Evolutionary conservation across 2,113 vertebrate species (phyloP).

Genomic region (Dipodomys stephensi): DNA sequence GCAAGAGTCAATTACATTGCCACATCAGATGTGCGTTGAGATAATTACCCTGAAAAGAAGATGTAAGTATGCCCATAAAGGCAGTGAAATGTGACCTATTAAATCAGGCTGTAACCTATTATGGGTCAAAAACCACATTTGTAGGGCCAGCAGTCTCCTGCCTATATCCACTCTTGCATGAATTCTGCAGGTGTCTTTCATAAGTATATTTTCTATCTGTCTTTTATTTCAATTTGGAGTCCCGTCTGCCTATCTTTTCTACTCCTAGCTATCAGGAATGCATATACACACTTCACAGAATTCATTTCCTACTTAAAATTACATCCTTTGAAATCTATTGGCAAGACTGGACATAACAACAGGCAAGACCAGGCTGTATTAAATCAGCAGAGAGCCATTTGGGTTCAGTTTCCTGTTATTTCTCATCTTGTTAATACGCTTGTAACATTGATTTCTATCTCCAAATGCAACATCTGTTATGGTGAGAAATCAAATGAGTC

Average conservation of each 20-base stretch:
- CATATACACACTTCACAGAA: not conserved
- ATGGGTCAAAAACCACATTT: slow-evolving; percentile 89
- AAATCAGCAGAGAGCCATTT: slow-evolving; percentile 38
- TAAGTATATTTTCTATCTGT: slow-evolving; percentile 79
- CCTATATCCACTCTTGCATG: slow-evolving; percentile 85
- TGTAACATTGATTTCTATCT: slow-evolving; percentile 60
- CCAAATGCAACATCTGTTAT: slow-evolving; percentile 52
- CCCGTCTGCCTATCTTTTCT: slow-evolving; percentile 31
- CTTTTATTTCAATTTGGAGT: slow-evolving; percentile 62
- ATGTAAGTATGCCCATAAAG: slow-evolving; percentile 88
- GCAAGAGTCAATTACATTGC: slow-evolving; percentile 87
- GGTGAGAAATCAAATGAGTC: slow-evolving; percentile 53
- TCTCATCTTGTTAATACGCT: slow-evolving; percentile 28
- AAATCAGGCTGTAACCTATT: slow-evolving; percentile 88
- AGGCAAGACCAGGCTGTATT: not conserved
- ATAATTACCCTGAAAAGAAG: slow-evolving; percentile 89
- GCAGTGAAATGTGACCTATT: slow-evolving; percentile 89
- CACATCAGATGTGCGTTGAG: slow-evolving; percentile 87
- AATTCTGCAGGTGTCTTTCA: slow-evolving; percentile 87
- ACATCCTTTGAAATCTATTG: slow-evolving; percentile 7
- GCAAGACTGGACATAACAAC: not conserved
- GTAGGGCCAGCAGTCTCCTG: slow-evolving; percentile 84
- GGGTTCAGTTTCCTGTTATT: slow-evolving; percentile 14
- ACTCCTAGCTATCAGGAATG: not conserved
- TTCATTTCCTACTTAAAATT: slow-evolving; percentile 52